Base-by-base conservation (phyloP, 2,113 vertebrate genomes). In the Xenus cinereus region DNA sequence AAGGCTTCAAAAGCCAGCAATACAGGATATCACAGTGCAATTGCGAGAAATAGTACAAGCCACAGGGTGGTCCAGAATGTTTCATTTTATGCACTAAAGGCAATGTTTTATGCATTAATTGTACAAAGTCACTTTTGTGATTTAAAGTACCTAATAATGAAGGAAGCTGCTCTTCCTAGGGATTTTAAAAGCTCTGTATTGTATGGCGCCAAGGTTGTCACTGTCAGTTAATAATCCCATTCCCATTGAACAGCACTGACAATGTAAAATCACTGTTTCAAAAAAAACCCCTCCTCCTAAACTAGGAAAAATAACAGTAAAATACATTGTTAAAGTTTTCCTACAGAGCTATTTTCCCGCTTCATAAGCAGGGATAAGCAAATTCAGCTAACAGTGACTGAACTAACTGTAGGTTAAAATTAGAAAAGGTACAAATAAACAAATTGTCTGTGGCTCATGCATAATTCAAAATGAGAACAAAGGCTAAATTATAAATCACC, bases 391-490 rank as follows among this genome's bases (percentile, higher is more conserved):
- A 37, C 1, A 59, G 6, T 27, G n/a, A 39, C 41, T 68, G 33
- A 84, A 72, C 9, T 77, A 92, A 84, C 20, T 50, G 12, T 24
- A 78, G 12, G 15, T 53, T 95, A 96, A 95, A 95, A 93, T 94
- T 60, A 91, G 39, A 53, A 93, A 85, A 87, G 22, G 17, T 87
- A 73, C 21, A 79, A 94, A 89, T 91, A 94, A 84, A 88, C 39
- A 41, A 92, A 51, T 64, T 90, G 7, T 41, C 21, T 68, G 35
- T 67, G 39, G 6, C 39, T 95, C 51, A 87, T 62, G 51, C 39
- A 87, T 89, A 93, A 90, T 87, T 96, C 68, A 90, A 88, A 91
- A 83, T 67, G 45, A 95, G 39, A 95, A 79, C 77, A 95, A 91
- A 83, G 46, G 28, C 41, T 91, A 91, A 93, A 90, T 95, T 93